Evolutionary conservation across 2,797 vertebrate species (phyloP).

Genomic region (Muscicapa striata): DNA sequence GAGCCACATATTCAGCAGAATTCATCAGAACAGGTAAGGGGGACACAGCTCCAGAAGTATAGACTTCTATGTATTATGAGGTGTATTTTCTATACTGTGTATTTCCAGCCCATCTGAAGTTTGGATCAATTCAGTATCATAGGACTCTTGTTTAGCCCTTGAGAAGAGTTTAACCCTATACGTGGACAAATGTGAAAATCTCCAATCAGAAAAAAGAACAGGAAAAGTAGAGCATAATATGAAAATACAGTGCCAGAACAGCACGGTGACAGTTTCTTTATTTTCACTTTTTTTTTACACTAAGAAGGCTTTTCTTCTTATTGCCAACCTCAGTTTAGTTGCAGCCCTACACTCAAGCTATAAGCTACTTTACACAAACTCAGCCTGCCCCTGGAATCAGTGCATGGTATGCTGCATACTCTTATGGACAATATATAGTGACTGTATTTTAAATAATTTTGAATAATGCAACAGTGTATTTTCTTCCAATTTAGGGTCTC

Average conservation of each 20-base stretch:
- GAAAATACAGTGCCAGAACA: not conserved
- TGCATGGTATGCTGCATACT: not conserved
- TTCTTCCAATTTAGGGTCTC: conserved; percentile 21
- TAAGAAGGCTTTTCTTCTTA: not conserved
- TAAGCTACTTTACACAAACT: not conserved
- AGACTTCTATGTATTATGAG: fast-evolving
- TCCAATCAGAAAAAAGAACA: not conserved
- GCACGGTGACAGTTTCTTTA: not conserved
- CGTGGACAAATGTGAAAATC: not conserved
- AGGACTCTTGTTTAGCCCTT: not conserved
- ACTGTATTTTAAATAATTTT: conserved; percentile 12
- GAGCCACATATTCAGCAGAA: not conserved
- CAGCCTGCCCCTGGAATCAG: not conserved
- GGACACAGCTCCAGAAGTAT: not conserved
- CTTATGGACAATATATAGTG: not conserved
- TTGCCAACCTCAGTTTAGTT: not conserved
- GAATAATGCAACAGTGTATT: not conserved
- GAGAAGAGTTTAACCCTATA: not conserved
- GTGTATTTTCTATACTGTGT: not conserved
- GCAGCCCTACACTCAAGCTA: not conserved
- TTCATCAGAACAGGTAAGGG: not conserved
- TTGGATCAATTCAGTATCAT: not conserved
- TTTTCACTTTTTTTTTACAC: not conserved
- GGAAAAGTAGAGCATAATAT: not conserved
- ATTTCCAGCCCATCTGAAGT: not conserved